phyloP scores from a whole-genome alignment of 2,113 vertebrate genomes.

The Accipiter virgatus region DNA sequence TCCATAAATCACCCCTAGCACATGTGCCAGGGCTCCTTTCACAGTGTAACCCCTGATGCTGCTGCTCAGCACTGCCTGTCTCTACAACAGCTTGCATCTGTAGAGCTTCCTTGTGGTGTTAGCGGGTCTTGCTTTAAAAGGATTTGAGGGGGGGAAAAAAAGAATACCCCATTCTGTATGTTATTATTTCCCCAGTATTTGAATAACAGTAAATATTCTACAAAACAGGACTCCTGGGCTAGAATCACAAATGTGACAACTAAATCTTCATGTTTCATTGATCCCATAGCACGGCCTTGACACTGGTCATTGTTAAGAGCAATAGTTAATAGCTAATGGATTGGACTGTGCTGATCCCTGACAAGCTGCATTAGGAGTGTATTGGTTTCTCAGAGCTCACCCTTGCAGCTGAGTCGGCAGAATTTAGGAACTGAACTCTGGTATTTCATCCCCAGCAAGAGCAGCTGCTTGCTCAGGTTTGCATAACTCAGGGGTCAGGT shows the following conservation, averaged over 20 bases:
- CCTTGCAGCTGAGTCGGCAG: not conserved
- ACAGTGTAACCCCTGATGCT: not conserved
- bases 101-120: fast-evolving
- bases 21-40: not conserved
- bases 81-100: not conserved
- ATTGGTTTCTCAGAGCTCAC: not conserved
- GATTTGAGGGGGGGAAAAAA: not conserved
- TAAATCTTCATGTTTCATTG: fast-evolving
- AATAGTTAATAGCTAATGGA: slow-evolving; percentile 44
- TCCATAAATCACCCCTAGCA: not conserved
- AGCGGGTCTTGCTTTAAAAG: not conserved
- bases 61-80: not conserved
- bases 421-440: not conserved
- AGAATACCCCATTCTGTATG: not conserved
- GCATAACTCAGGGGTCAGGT: fast-evolving
- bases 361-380: not conserved
- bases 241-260: not conserved
- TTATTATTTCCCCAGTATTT: not conserved
- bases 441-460: not conserved
- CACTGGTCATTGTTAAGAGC: not conserved
- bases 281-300: not conserved
- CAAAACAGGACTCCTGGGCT: not conserved
- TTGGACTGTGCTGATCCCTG: not conserved
- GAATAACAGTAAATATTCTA: not conserved
- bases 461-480: not conserved